Base-by-base conservation (phyloP, 2,888 invertebrate genomes). In the Andrena fulva region DNA sequence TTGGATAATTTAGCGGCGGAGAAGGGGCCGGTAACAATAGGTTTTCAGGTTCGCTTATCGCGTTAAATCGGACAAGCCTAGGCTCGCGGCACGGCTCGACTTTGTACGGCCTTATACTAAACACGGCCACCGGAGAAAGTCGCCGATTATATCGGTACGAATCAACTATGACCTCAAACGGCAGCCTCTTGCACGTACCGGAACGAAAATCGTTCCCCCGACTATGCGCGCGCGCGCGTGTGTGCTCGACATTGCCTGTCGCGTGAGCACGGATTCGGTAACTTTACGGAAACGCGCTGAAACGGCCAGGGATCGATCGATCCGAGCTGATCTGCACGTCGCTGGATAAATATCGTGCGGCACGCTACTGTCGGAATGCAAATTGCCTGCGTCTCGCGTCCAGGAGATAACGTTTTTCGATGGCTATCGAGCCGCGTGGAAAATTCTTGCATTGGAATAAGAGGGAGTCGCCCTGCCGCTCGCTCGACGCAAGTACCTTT, bases 111-210 rank as follows among this genome's bases (percentile, higher is more conserved):
- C 74, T 60, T 74, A 56, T 56, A 77, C 74, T 79, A 75, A 79
- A 82, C 79, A 82, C 76, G 54, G 60, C 12, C 66, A 27, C 60
- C 67, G 79, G 82, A 82, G 82, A 85, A 85, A 82, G 82, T 82
- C 71, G 60, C 50, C 79, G 85, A 85, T 85, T 85, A 72, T 85
- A 85, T 85, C 85, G 76, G 63, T 72, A 50, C 60, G 82, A 76
- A 75, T 85, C 85, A 85, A 85, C 85, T 85, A 82, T 82, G 85
- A 85, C 85, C 85, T 75, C 62, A 82, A 82, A 85, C 85, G 68
- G 73, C 74, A 69, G 73, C 68, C 74, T 70, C 72, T 29, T 56
- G 48, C 35, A 29, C 35, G 31, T 60, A 64, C 77, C 68, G 66
- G 48, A 73, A 77, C 64, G 70, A 81, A 67, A 73, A 83, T 77